Conservation (phyloP, 2,113 vertebrate genomes). For the Panthera tigris region DNA sequence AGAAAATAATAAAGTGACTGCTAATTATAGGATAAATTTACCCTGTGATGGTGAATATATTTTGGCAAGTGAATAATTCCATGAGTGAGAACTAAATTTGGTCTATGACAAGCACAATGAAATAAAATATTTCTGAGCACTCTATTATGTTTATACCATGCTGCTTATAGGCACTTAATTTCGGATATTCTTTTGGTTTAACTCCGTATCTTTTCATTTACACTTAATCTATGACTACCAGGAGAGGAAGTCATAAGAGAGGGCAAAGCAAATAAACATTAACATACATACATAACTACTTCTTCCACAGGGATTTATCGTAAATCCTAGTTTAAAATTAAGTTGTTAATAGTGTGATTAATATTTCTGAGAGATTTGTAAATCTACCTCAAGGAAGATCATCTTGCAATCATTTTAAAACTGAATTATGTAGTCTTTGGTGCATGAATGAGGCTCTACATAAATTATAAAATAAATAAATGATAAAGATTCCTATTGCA, state of each 20-base stretch:
- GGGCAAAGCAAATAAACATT: background rate
- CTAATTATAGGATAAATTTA: background rate
- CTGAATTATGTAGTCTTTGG: conserved; percentile 56
- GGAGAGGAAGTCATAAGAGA: background rate
- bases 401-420: conserved; percentile 69
- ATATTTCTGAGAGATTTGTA: conserved; percentile 53
- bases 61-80: background rate
- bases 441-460: conserved; percentile 69
- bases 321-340: background rate
- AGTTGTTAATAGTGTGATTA: conserved; percentile 48
- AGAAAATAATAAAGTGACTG: background rate
- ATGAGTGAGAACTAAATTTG: background rate
- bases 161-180: background rate
- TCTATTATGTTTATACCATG: background rate
- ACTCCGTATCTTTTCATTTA: background rate
- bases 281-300: background rate
- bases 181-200: background rate
- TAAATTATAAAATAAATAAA: conserved; percentile 81
- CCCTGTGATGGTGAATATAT: background rate
- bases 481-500: conserved; percentile 65
- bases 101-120: background rate
- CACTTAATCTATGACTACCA: background rate
- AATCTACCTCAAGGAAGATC: conserved; percentile 45
- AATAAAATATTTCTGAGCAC: background rate
- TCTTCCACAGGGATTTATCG: background rate